These are phyloP conservation scores for Pristiophorus japonicus DNA, from an alignment of 2,113 vertebrate species.

Conservation along the genomic window DNA sequence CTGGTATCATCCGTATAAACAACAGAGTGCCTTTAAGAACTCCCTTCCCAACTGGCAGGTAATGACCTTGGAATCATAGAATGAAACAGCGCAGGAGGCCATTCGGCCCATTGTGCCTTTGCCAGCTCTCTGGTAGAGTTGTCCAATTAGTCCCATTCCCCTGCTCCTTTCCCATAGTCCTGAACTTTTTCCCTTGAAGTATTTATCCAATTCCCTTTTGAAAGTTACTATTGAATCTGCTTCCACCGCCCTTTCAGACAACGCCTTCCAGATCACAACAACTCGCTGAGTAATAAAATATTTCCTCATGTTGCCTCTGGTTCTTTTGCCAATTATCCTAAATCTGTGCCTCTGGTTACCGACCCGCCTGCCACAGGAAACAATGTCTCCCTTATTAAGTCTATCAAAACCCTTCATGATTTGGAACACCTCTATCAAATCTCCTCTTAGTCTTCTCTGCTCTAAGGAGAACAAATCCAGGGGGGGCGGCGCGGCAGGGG, in stretches of 20 bases:
- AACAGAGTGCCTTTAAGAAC: not conserved
- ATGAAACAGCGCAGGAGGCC: not conserved
- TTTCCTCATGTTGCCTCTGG: not conserved
- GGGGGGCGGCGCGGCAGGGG: no score
- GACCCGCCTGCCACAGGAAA: not conserved
- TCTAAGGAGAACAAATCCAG: not conserved
- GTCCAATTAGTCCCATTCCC: not conserved
- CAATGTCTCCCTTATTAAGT: not conserved
- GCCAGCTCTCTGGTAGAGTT: not conserved
- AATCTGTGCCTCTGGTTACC: not conserved
- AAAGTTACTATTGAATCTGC: not conserved
- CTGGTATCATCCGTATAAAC: not conserved
- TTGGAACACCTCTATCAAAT: not conserved
- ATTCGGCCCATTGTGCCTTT: not conserved
- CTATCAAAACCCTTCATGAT: not conserved
- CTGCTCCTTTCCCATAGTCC: not conserved
- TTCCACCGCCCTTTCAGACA: not conserved
- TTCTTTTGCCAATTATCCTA: not conserved
- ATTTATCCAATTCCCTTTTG: not conserved
- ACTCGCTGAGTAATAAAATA: no score
- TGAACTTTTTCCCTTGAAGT: not conserved
- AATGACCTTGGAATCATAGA: not conserved
- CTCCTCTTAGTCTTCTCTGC: not conserved
- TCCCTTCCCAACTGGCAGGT: not conserved
- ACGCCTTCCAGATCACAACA: not conserved